These are phyloP conservation scores for Aleiodes testaceus DNA, from an alignment of 2,888 invertebrate species.

Conservation along the genomic window DNA sequence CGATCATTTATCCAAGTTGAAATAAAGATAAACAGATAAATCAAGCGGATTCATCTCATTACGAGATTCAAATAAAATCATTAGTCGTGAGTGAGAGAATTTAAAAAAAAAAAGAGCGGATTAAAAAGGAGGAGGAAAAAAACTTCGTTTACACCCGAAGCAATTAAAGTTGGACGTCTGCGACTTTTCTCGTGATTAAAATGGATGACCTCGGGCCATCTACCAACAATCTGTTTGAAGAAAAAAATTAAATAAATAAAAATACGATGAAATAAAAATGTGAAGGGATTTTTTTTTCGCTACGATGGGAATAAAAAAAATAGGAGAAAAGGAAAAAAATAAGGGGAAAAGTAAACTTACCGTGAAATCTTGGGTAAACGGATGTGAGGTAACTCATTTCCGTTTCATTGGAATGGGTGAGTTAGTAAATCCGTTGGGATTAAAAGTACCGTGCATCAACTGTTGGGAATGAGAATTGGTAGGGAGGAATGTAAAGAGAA, in stretches of 20 bases:
- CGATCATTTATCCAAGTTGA: too few species aligned
- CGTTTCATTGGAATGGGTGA: constrained; percentile 59
- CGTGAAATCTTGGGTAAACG: constrained; percentile 66
- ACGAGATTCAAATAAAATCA: too few species aligned
- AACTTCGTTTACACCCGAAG: constrained; percentile 15
- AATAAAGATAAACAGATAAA: too few species aligned
- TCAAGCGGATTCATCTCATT: too few species aligned
- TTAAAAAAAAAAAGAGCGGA: too few species aligned
- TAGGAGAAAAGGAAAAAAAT: not conserved
- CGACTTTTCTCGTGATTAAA: constrained; percentile 16
- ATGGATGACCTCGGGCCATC: constrained; percentile 20
- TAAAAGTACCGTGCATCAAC: constrained; percentile 44
- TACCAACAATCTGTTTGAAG: constrained; percentile 6
- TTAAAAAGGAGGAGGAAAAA: not conserved
- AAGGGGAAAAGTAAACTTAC: constrained; percentile 55
- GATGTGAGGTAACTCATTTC: constrained; percentile 65
- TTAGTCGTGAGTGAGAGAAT: too few species aligned
- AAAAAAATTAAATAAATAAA: not conserved
- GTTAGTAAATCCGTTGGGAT: constrained; percentile 32
- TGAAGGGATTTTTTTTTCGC: not conserved
- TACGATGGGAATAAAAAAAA: not conserved
- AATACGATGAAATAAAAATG: not conserved
- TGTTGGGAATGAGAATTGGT: constrained; percentile 31
- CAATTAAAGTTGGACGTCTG: constrained; percentile 16
- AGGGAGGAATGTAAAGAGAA: constrained; percentile 37